Evolutionary conservation across 2,113 vertebrate genomes (phyloP), one percentile per base, ranked within the genome.

Genomic region (Bufo bufo): DNA sequence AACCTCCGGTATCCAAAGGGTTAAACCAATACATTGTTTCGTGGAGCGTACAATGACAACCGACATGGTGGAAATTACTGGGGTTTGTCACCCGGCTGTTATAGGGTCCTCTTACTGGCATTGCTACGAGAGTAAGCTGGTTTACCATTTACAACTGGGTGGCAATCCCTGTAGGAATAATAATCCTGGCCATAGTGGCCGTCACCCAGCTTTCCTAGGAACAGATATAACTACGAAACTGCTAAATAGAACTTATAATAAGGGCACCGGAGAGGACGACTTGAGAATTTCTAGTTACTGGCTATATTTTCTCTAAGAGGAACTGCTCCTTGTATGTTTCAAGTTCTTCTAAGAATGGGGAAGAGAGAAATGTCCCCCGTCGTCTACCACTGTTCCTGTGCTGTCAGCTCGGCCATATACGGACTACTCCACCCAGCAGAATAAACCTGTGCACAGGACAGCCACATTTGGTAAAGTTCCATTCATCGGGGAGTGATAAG

Each of bases 401-500:
- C 61, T 50, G 47, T 49, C 63, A 23, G 63, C 20, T 63, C 61
- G 50, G 19, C 81, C 63, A 13, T 50, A 69, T 52, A 66, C 50
- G 81, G 61, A 83, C 45, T 47, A 8, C 17, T 16, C 13, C 43
- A 16, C 16, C 7, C 49, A 43, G 50, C 3, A 47, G 16, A 14
- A 43, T 47, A 56, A 20, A 45, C 12, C 59, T 63, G 58, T 58
- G 16, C 71, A 14, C 16, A 8, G 43, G 43, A 85, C 72, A n/a
- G 50, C 85, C 74, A 78, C 61, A 33, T 86, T 52, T 77, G 85
- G 85, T 65, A 20, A 66, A 50, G 20, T 23, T 49, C 17, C 47
- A 14, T 63, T n/a, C 2, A 11, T 63, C 56, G 20, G 49, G 63
- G 49, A 33, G 54, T 49, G 81, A 66, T n/a, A 66, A 52, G 19